Evolutionary conservation across 2,888 invertebrate genomes (phyloP), one percentile per base, ranked within the genome.

Genomic region (Tolmerus cingulatus): DNA sequence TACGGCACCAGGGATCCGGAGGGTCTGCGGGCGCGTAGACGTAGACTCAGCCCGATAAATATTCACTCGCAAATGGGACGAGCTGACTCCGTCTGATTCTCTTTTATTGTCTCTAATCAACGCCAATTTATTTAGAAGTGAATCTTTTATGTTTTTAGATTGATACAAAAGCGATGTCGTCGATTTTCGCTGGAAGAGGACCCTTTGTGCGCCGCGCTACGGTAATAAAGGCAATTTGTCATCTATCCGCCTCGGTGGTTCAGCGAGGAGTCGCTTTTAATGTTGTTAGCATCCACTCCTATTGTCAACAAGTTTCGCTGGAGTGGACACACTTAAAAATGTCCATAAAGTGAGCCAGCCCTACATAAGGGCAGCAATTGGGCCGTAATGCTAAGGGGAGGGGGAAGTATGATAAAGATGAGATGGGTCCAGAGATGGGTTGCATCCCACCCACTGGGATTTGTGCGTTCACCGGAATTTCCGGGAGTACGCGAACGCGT

Each of bases 21-120:
- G 23, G 23, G 34, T 30, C 40, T 40, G 51, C 34, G 74, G 43
- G 40, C 27, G 55, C 74, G 34, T 76, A 74, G 43, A 43, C 74
- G 34, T 76, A 74, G 43, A 43, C 74, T 30, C 27, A 74, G 27
- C 46, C 34, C 27, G 37, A 76, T 46, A 86, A 76, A 86, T 86
- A 34, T 76, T 86, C 76, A 76, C 30, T 86, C 40, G 51, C 46
- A 40, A 40, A 86, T 51, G 76, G 34, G 23, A 86, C 51, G 51
- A 77, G 37, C 76, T 43, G 27, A 43, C 23, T 84, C 74, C 37
- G 66, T 27, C 86, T 86, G 74, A 74, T 86, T 57, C 78, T 40
- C 27, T 78, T 86, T 86, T 78, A 86, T 86, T 86, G 86, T 79
- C 86, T 87, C 79, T 87, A 87, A 87, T 87, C 87, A 87, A 87